Base-by-base conservation (phyloP, 2,113 vertebrate species). In the Microcebus tavaratra region DNA sequence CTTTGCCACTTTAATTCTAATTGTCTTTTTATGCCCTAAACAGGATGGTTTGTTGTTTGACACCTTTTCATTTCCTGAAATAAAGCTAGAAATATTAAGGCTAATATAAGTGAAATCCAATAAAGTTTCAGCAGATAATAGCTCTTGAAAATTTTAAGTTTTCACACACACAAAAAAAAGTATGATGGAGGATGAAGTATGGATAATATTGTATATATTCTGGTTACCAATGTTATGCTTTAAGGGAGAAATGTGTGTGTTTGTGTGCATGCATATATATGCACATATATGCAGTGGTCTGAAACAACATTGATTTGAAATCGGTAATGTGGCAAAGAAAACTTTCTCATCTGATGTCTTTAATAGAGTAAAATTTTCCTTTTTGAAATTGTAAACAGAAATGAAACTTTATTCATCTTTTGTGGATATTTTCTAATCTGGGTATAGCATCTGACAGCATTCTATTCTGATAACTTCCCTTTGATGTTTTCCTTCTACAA, bases 401-500 rank as follows among this genome's bases (percentile, higher is more conserved):
- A 86, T 53, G 91, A 96, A 93, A 75, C 34, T 93, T 97, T 94
- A 95, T 96, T 97, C 39, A 85, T 97, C 76, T 85, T 65, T 27
- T 72, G 29, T 29, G 23, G 34, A 27, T 96, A 84, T 85, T 93
- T 97, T 95, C 45, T 78, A 57, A 18, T 97, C 89, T 92, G 6
- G 92, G 34, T 91, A 86, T 86, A 50, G 53, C 89, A 31, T 88
- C 90, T 96, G 90, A 95, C 61, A 97, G 65, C 21, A 5, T 97
- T 97, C 68, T 83, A 83, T 97, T 98, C 84, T 31, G 17, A 83
- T 81, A 90, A 75, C 70, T 76, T 97, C 50, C 97, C 87, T 90
- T 97, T 97, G 70, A 97, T 97, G 65, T 96, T 97, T 79, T 98
- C 97, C 88, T 98, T 97, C 73, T 55, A 73, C 79, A 89, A 90